These are phyloP conservation scores for Ptychoptera contaminata DNA, from an alignment of 2,888 invertebrate genomes.

Conservation along the genomic window DNA sequence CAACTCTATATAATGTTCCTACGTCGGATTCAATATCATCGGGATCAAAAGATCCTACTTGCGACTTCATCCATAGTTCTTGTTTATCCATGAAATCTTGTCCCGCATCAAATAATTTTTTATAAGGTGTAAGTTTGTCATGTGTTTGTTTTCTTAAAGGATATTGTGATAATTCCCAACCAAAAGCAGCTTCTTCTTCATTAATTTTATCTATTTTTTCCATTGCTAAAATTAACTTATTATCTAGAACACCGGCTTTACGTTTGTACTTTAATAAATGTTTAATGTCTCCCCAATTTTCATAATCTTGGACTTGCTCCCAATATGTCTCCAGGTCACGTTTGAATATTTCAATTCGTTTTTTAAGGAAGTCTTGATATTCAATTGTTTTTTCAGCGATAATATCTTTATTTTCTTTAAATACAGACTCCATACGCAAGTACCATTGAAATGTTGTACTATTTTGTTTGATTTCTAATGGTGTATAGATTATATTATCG, in stretches of 20 bases:
- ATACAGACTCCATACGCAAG: constrained; percentile 58
- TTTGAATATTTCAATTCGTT: constrained; percentile 63
- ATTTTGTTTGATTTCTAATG: constrained; percentile 77
- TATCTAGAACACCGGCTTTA: constrained; percentile 64
- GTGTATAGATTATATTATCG: constrained; percentile 63
- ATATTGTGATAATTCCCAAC: constrained; percentile 78
- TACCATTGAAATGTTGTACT: constrained; percentile 82
- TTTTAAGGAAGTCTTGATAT: constrained; percentile 67
- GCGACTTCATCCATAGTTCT: constrained; percentile 69
- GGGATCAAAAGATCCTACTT: constrained; percentile 73
- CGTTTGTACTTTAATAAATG: constrained; percentile 69
- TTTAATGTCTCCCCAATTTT: constrained; percentile 73
- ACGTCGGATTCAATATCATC: constrained; percentile 59
- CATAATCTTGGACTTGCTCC: constrained; percentile 68
- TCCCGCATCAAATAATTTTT: constrained; percentile 77
- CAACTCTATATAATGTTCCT: constrained; percentile 37
- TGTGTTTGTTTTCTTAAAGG: constrained; percentile 63
- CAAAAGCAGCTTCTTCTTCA: constrained; percentile 76
- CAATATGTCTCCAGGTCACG: constrained; percentile 68
- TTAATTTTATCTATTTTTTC: constrained; percentile 76
- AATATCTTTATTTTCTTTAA: constrained; percentile 68
- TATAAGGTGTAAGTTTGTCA: constrained; percentile 70
- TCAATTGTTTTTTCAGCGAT: constrained; percentile 69
- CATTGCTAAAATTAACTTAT: constrained; percentile 46
- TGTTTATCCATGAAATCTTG: constrained; percentile 71